Conservation (phyloP, 2,888 invertebrate species). For the Deilephila elpenor region DNA sequence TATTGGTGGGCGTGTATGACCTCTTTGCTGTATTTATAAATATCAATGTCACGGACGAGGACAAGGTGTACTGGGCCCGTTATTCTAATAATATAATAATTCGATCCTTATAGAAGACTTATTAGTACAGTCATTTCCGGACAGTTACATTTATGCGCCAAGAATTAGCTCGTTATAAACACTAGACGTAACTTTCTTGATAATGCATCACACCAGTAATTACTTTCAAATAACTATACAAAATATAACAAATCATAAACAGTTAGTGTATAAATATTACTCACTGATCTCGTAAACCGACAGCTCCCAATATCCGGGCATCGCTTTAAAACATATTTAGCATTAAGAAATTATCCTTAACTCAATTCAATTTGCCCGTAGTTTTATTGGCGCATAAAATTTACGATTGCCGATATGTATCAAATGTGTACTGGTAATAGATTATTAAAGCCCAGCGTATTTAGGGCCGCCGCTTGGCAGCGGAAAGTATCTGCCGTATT, state of each 20-base stretch:
- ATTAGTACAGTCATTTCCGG: too few relatives aligned
- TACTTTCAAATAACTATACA: background rate
- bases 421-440: background rate
- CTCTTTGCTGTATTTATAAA: too few relatives aligned
- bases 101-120: too few relatives aligned
- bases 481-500: too few relatives aligned
- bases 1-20: too few relatives aligned
- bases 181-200: too few relatives aligned
- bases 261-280: background rate
- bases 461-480: too few relatives aligned
- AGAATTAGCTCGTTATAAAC: too few relatives aligned
- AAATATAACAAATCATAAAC: background rate
- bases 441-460: background rate
- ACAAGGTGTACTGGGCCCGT: too few relatives aligned
- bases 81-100: too few relatives aligned
- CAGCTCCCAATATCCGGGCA: background rate
- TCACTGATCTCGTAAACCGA: conserved; percentile 11
- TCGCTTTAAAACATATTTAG: conserved; percentile 6
- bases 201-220: background rate
- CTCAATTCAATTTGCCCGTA: background rate
- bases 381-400: conserved; percentile 19
- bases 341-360: conserved; percentile 1
- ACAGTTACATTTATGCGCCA: too few relatives aligned
- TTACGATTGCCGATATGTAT: background rate
- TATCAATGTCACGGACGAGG: too few relatives aligned